Base-by-base conservation (phyloP, 2,888 invertebrate species). In the Dryobotodes eremita region DNA sequence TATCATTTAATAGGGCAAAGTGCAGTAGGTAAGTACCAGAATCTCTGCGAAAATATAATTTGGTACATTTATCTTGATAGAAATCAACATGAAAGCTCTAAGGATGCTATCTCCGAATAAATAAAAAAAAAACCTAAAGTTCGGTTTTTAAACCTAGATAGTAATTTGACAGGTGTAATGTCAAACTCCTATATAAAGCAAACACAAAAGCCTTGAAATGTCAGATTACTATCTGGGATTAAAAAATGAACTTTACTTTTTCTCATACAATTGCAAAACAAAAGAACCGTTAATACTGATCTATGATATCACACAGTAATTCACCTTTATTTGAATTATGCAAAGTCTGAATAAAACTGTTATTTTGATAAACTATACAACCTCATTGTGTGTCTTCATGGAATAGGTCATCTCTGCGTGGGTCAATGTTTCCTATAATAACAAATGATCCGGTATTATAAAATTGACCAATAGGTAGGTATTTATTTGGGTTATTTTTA, bases 341-440 rank as follows among this genome's bases (percentile, higher is more conserved):
- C 46, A 36, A 81, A 82, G 42, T 31, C 31, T 42, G 53, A 66
- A 73, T 17, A 42, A n/a, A 72, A 77, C 83, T n/a, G 72, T 78
- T 77, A 68, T 77, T 86, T 71, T 26, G 17, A n/a, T 59, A 71
- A 61, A 42, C 13, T 61, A 71, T 71, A 68, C 62, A 69, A 83
- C 86, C 71, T 83, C 48, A 68, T 86, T 86, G 50, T n/a, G 64
- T 13, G 57, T n/a, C 15, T n/a, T 59, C 11, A 36, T 46, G 31
- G 50, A 77, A 76, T 71, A 71, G 61, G 77, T 83, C 83, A 76
- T 3, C n/a, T 70, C 5, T 23, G 61, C 82, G 20, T 46, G 53
- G 83, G 87, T 86, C 83, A 86, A 84, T 83, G 72, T 86, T 86
- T 77, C 42, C 36, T 53, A 59, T 8, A 48, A 59, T 31, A 42